These are phyloP conservation scores for Clarias magur DNA, from an alignment of 2,113 vertebrate species.

Conservation along the genomic window DNA sequence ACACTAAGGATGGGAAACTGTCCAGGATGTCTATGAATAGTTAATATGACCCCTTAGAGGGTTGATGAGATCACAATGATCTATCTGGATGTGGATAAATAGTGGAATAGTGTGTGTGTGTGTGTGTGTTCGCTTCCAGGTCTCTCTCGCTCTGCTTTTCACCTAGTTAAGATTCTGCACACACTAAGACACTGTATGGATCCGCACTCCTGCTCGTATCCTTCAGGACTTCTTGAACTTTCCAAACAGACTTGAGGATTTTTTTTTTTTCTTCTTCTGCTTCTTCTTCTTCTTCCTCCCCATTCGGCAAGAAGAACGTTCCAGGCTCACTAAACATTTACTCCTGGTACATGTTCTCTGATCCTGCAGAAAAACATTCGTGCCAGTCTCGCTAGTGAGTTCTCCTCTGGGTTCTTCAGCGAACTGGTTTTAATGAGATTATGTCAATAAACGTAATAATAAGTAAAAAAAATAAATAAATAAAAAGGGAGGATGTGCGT, in stretches of 20 bases:
- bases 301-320: neutral
- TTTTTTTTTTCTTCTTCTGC: too few species aligned
- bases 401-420: neutral
- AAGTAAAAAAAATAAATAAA: neutral
- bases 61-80: neutral
- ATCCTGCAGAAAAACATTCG: neutral
- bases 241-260: neutral
- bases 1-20: neutral
- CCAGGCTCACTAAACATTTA: slow-evolving; percentile 26
- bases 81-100: neutral
- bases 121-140: slow-evolving; percentile 27
- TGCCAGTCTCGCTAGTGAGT: neutral
- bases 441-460: neutral
- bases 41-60: neutral
- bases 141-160: neutral
- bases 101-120: neutral
- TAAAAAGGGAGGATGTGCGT: too few species aligned
- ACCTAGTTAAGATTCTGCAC: slow-evolving; percentile 11
- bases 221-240: slow-evolving; percentile 29
- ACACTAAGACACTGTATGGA: neutral
- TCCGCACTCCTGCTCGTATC: neutral
- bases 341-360: neutral
- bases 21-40: neutral
- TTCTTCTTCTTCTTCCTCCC: neutral
- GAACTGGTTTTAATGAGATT: neutral